These are phyloP conservation scores for Nestor notabilis DNA, from an alignment of 2,113 vertebrate genomes.

Conservation along the genomic window DNA sequence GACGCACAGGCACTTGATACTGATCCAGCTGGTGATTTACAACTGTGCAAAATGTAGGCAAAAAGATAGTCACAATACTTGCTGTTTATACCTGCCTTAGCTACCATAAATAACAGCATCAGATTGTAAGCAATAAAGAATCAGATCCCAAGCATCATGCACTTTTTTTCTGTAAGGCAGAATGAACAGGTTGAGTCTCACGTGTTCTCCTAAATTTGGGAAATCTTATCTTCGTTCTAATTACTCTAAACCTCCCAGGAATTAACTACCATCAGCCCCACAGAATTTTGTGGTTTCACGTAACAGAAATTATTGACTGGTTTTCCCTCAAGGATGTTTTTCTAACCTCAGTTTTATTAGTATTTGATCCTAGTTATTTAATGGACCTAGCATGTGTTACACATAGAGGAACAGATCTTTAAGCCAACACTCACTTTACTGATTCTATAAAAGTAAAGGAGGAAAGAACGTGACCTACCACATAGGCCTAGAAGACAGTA, in stretches of 20 bases:
- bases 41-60: neutral
- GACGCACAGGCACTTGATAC: fast-evolving
- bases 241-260: neutral
- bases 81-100: neutral
- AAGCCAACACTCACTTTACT: neutral
- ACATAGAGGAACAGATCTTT: neutral
- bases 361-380: neutral
- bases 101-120: neutral
- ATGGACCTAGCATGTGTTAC: neutral
- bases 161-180: neutral
- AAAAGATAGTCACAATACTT: neutral
- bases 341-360: neutral
- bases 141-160: neutral
- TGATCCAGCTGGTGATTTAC: neutral
- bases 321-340: neutral
- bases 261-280: neutral
- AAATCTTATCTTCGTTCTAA: neutral
- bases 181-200: neutral
- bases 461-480: neutral
- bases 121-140: neutral
- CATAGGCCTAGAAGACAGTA: neutral
- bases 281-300: neutral
- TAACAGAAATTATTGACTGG: neutral
- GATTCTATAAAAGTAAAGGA: neutral
- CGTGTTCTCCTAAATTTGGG: neutral